Evolutionary conservation across 2,888 invertebrate species (phyloP), one percentile per base, ranked within the genome.

Genomic region (Drosophila barbarae): DNA sequence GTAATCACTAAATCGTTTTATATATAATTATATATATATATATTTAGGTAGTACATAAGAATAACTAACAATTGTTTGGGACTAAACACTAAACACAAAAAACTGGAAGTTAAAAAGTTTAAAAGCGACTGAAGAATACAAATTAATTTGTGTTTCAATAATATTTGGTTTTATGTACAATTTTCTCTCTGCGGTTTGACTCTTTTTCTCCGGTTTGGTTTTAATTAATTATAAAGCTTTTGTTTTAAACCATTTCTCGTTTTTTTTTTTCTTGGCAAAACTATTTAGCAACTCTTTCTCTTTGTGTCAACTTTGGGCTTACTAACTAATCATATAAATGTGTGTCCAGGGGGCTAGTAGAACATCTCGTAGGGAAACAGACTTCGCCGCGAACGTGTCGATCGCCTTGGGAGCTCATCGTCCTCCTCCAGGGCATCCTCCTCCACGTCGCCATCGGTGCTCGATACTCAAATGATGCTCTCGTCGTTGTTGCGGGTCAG

Each of bases 401-500:
- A 46, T 61, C 54, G 35, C 41, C 44, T 26, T 26, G 66, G 49
- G 44, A 44, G 30, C 28, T 55, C 46, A 58, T 72, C 60, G 26
- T 63, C 69, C 23, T 50, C 56, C 26, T 71, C 66, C n/a, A 50
- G 55, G 10, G n/a, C 42, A 26, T 69, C 64, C 51, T 57, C 69
- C 6, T 64, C 63, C 15, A 51, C 53, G 30, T 72, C 63, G 7
- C 56, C 60, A 21, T 70, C 61, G 34, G 65, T 42, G 52, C 69
- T 60, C 51, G 65, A 71, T 89, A 89, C 73, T 90, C 90, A 76
- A 89, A 90, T 82, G 90, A 88, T 88, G 83, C 88, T 88, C 61
- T 88, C 88, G 64, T 88, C 89, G 72, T 87, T 88, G 54, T 88
- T 88, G 26, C 88, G 86, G 26, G 84, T 86, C 47, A 86, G 71